Evolutionary conservation across 1,140 invertebrate genomes (phyloP).

Genomic region (honey bee (Apis mellifera)): DNA sequence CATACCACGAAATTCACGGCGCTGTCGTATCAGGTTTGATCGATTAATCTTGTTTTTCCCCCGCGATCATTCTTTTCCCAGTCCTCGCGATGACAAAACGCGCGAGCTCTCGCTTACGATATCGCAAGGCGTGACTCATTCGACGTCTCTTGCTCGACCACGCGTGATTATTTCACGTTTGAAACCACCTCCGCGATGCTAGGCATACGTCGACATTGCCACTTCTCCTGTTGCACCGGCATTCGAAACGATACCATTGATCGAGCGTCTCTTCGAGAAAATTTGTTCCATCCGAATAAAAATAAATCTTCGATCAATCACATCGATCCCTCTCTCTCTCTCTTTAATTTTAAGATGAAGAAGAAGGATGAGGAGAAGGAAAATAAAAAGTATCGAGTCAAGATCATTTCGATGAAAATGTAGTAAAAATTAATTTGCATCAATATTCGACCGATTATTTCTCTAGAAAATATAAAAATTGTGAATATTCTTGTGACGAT

Average conservation of each 20-base stretch:
- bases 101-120: constrained; percentile 38
- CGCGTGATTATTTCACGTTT: constrained; percentile 53
- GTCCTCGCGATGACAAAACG: constrained; percentile 41
- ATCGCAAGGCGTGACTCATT: constrained; percentile 63
- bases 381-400: too few relatives aligned
- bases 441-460: too few relatives aligned
- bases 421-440: too few relatives aligned
- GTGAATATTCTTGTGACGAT: too few relatives aligned
- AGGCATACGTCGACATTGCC: constrained; percentile 59
- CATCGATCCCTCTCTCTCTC: too few relatives aligned
- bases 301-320: too few relatives aligned
- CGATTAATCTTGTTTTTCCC: constrained; percentile 29
- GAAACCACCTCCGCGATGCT: constrained; percentile 65
- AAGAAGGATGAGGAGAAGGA: too few relatives aligned
- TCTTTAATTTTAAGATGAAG: too few relatives aligned
- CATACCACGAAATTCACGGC: constrained; percentile 20
- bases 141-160: constrained; percentile 64
- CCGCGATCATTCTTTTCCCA: constrained; percentile 19
- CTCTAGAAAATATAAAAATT: too few relatives aligned
- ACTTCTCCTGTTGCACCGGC: constrained; percentile 29
- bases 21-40: not conserved
- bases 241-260: not conserved
- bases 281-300: too few relatives aligned
- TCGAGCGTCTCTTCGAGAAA: too few relatives aligned
- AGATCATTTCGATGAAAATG: too few relatives aligned